A percentile compares a stretch with the other conserved stretches of the same genome.
Conservation (phyloP, 1,140 invertebrate genomes). For the Eumeta japonica region DNA sequence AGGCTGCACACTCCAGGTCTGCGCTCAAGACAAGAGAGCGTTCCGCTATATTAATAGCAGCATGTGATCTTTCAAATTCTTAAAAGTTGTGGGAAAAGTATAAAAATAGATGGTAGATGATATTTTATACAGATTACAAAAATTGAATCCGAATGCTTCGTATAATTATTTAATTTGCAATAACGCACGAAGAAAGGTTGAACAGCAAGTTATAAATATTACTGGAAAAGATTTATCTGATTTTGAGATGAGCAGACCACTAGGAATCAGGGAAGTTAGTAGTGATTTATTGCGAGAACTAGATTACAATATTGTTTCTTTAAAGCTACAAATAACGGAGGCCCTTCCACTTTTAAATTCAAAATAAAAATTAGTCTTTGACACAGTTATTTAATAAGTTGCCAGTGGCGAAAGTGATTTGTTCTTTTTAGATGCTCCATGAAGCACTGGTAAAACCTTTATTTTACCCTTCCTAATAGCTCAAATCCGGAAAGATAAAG, state of each 20-base stretch:
- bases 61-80: slow-evolving; percentile 26
- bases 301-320: slow-evolving; percentile 14
- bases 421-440: slow-evolving; percentile 20
- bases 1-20: too few relatives aligned
- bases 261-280: slow-evolving; percentile 17
- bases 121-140: slow-evolving; percentile 24
- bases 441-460: slow-evolving; percentile 41
- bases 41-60: slow-evolving; percentile 22
- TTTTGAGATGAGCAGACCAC: slow-evolving; percentile 19
- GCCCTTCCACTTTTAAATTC: slow-evolving; percentile 14
- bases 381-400: slow-evolving; percentile 12
- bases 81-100: slow-evolving; percentile 20
- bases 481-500: too few relatives aligned
- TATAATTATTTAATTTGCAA: slow-evolving; percentile 21
- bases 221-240: slow-evolving; percentile 19
- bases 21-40: slow-evolving; percentile 16
- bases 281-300: slow-evolving; percentile 22
- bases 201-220: slow-evolving; percentile 21
- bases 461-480: slow-evolving; percentile 32
- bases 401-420: slow-evolving; percentile 12
- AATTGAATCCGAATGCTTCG: slow-evolving; percentile 15
- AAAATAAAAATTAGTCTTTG: slow-evolving; percentile 17
- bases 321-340: slow-evolving; percentile 14
- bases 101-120: slow-evolving; percentile 19
- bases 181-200: slow-evolving; percentile 17